A percentile compares a stretch with the other conserved stretches of the same genome.
Evolutionary conservation across 2,113 vertebrate genomes (phyloP).

Genomic region (Eudorcas thomsonii): DNA sequence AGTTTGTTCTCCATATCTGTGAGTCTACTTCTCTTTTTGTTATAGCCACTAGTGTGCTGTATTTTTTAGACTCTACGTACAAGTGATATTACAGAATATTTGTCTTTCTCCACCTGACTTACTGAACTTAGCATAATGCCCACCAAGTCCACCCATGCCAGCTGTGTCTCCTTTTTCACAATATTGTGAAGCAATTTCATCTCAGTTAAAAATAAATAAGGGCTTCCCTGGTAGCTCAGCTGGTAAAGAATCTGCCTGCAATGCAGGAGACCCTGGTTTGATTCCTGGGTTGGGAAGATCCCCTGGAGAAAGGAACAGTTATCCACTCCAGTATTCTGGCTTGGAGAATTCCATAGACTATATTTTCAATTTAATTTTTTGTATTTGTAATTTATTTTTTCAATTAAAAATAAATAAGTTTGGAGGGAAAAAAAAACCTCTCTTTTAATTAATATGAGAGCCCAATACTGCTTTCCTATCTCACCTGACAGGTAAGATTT

Average conservation of each 20-base stretch:
- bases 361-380: neutral
- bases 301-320: neutral
- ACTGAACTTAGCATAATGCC: neutral
- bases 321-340: neutral
- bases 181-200: neutral
- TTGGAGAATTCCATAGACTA: neutral
- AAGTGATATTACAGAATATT: neutral
- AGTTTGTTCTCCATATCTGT: neutral
- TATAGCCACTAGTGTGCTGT: neutral
- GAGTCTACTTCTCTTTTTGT: neutral
- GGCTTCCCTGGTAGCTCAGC: neutral
- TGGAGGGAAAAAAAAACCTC: neutral
- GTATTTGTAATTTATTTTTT: neutral
- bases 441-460: neutral
- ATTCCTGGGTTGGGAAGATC: neutral
- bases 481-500: neutral
- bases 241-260: neutral
- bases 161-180: neutral
- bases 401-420: neutral
- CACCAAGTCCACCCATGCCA: neutral
- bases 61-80: neutral
- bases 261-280: neutral
- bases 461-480: neutral
- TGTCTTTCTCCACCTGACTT: neutral
- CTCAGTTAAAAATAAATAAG: neutral